phyloP scores from a whole-genome alignment of 2,797 vertebrate genomes.

The Falco berigora region DNA sequence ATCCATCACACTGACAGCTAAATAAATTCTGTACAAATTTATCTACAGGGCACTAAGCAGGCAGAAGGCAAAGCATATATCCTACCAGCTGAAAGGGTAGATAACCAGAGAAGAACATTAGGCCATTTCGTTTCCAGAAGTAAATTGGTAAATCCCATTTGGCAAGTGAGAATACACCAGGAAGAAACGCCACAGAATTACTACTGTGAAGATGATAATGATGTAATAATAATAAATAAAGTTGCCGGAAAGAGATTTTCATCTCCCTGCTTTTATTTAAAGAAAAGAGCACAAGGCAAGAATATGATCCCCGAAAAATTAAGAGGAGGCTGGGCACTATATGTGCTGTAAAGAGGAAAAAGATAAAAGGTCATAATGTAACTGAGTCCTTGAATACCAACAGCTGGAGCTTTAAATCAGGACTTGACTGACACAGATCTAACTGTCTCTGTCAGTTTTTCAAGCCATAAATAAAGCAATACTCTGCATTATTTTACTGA shows the following conservation, averaged over 20 bases:
- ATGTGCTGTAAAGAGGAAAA: background rate
- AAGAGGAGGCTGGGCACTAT: background rate
- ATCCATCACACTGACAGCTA: constrained; percentile 75
- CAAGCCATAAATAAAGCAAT: background rate
- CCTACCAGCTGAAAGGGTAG: constrained; percentile 47
- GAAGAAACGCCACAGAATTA: background rate
- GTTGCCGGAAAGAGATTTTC: background rate
- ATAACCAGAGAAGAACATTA: constrained; percentile 39
- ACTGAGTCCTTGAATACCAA: background rate
- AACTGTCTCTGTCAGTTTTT: background rate
- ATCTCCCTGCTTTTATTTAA: background rate
- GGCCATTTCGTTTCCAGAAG: constrained; percentile 31
- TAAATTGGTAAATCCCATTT: constrained; percentile 30
- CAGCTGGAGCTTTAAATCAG: background rate
- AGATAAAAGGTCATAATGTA: background rate
- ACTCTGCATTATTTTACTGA: background rate
- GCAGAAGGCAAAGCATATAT: constrained; percentile 42
- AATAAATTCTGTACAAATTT: constrained; percentile 65
- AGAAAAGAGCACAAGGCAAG: background rate
- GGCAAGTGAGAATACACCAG: background rate
- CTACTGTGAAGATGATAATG: background rate
- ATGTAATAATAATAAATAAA: background rate
- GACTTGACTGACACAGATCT: constrained; percentile 11
- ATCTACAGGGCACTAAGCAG: constrained; percentile 60
- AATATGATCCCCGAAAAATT: background rate